Evolutionary conservation across 2,113 vertebrate species (phyloP).

Genomic region (Microcebus jonahi): DNA sequence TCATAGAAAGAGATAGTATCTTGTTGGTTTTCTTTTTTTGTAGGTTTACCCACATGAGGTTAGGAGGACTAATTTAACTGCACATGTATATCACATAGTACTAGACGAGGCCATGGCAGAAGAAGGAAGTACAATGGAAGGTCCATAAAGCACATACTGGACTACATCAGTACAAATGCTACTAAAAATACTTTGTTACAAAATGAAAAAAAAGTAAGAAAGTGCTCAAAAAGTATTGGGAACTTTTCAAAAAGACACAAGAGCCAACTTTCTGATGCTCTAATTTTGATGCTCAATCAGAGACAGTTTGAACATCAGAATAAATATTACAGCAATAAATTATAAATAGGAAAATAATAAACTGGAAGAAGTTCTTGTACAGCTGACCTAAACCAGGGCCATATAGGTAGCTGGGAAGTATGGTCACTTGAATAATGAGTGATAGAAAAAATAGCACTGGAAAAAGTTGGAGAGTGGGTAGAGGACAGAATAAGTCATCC

Average conservation of each 20-base stretch:
- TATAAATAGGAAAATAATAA: conserved; percentile 2
- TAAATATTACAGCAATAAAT: not conserved
- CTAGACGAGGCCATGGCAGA: not conserved
- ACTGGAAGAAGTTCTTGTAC: not conserved
- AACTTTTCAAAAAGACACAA: not conserved
- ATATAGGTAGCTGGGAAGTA: not conserved
- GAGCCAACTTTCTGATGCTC: not conserved
- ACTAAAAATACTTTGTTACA: not conserved
- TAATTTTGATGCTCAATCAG: not conserved
- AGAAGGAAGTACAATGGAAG: not conserved
- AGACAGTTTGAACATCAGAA: not conserved
- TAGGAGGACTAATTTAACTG: conserved; percentile 25
- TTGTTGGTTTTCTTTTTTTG: not conserved
- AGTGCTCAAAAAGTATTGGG: not conserved
- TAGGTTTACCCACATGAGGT: not conserved
- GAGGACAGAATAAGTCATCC: not conserved
- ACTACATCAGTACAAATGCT: not conserved
- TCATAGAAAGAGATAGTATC: not conserved
- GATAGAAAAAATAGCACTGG: not conserved
- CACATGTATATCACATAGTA: not conserved
- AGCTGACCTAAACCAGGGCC: not conserved
- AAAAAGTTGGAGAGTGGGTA: not conserved
- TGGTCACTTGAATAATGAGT: not conserved
- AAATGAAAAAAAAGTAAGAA: not conserved
- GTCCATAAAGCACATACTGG: not conserved